phyloP scores from a whole-genome alignment of 2,113 vertebrate species.

The Alosa alosa region DNA sequence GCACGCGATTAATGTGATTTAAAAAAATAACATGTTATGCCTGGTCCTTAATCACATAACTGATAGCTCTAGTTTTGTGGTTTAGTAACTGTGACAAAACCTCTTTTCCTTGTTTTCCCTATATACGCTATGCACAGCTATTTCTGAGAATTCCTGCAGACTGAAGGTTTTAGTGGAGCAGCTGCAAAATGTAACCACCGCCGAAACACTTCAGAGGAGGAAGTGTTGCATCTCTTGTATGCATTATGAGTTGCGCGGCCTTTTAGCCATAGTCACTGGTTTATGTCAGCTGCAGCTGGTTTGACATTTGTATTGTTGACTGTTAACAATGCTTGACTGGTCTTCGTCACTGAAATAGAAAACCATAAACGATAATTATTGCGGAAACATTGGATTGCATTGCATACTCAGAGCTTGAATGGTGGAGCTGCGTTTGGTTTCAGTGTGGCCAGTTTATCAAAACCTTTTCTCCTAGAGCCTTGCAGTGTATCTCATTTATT shows the following conservation, averaged over 20 bases:
- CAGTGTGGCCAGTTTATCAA: background rate
- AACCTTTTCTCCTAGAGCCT: background rate
- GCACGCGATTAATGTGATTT: too few species aligned
- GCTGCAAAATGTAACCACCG: background rate
- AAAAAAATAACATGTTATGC: too few species aligned
- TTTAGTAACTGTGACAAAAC: too few species aligned
- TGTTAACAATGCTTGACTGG: conserved; percentile 25
- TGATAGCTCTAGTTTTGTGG: too few species aligned
- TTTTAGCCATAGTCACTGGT: conserved; percentile 41
- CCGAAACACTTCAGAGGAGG: conserved; percentile 7
- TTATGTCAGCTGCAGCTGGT: conserved; percentile 42
- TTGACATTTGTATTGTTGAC: conserved; percentile 35
- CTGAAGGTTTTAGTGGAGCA: conserved; percentile 3
- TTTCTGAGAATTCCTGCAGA: conserved; percentile 18
- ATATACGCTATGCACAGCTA: background rate
- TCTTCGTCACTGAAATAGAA: conserved; percentile 35
- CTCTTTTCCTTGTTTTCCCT: too few species aligned
- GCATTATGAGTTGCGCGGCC: conserved; percentile 38
- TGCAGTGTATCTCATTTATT: background rate
- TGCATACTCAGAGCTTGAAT: background rate
- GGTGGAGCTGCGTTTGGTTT: background rate
- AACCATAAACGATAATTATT: conserved; percentile 29
- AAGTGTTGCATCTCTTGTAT: conserved; percentile 33
- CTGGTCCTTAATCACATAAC: too few species aligned
- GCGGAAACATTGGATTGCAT: background rate